Evolutionary conservation across 1,140 invertebrate species (phyloP).

Genomic region (Hyphantria cunea): DNA sequence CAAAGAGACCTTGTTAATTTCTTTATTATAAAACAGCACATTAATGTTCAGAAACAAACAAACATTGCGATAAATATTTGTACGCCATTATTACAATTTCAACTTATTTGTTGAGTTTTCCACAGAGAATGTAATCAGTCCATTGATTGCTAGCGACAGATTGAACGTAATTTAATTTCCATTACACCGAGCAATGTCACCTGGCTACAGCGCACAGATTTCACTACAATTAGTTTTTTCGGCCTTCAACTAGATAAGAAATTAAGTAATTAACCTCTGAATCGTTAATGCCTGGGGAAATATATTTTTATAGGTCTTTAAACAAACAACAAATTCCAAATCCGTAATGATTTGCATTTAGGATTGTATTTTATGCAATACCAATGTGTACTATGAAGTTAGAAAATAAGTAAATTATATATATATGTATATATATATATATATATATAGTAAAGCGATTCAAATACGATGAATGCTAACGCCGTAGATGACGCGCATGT

Average conservation of each 20-base stretch:
- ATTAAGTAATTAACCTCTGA: too few species aligned
- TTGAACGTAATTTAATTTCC: conserved; percentile 31
- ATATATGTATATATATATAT: too few species aligned
- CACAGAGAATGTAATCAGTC: conserved; percentile 35
- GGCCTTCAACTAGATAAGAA: not conserved
- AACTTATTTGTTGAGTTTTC: conserved; percentile 30
- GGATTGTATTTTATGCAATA: too few species aligned
- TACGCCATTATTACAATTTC: conserved; percentile 28
- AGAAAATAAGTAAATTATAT: too few species aligned
- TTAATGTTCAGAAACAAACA: not conserved
- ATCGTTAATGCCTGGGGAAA: too few species aligned
- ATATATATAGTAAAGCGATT: too few species aligned
- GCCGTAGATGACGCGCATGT: too few species aligned
- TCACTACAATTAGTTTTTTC: not conserved
- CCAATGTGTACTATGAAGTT: too few species aligned
- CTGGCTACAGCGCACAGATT: not conserved
- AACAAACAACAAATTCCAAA: too few species aligned
- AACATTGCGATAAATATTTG: conserved; percentile 25
- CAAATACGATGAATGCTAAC: too few species aligned
- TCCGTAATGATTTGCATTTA: too few species aligned
- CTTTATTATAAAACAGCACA: not conserved
- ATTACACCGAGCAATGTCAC: conserved; percentile 12
- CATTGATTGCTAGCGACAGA: conserved; percentile 32
- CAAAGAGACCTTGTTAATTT: not conserved
- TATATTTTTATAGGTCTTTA: too few species aligned